phyloP scores from a whole-genome alignment of 2,888 invertebrate species.

The Netelia virgata region DNA sequence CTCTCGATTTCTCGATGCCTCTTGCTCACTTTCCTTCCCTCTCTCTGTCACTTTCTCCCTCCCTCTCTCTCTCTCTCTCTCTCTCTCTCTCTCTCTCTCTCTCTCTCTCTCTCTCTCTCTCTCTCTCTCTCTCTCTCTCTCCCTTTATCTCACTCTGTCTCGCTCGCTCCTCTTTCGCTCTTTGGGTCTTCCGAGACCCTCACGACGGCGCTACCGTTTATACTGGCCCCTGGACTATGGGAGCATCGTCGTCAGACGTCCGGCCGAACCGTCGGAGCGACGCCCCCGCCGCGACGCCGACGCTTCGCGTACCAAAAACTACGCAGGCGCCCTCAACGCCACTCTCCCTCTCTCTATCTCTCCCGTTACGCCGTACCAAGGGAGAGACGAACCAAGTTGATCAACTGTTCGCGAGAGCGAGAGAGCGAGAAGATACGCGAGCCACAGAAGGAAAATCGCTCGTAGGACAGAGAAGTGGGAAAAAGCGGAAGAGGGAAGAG shows the following conservation, averaged over 20 bases:
- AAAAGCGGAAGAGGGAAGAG: slow-evolving; percentile 22
- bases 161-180: slow-evolving; percentile 21
- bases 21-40: not conserved
- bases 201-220: slow-evolving; percentile 79
- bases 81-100: not conserved
- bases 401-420: slow-evolving; percentile 13
- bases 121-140: slow-evolving; percentile 17
- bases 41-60: slow-evolving; percentile 3
- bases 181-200: slow-evolving; percentile 71
- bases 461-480: slow-evolving; percentile 29
- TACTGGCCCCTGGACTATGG: slow-evolving; percentile 79
- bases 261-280: slow-evolving; percentile 80
- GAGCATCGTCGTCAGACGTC: slow-evolving; percentile 72
- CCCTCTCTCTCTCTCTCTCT: not conserved
- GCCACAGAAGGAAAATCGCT: slow-evolving; percentile 20
- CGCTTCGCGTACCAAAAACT: slow-evolving; percentile 76
- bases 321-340: slow-evolving; percentile 67
- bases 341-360: not conserved
- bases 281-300: slow-evolving; percentile 81
- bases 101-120: not conserved
- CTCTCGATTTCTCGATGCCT: not conserved
- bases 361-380: not conserved
- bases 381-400: slow-evolving; percentile 44
- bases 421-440: slow-evolving; percentile 36
- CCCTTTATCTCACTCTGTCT: slow-evolving; percentile 9